Evolutionary conservation across 1,140 invertebrate genomes (phyloP).

Genomic region (Bombus pascuorum): DNA sequence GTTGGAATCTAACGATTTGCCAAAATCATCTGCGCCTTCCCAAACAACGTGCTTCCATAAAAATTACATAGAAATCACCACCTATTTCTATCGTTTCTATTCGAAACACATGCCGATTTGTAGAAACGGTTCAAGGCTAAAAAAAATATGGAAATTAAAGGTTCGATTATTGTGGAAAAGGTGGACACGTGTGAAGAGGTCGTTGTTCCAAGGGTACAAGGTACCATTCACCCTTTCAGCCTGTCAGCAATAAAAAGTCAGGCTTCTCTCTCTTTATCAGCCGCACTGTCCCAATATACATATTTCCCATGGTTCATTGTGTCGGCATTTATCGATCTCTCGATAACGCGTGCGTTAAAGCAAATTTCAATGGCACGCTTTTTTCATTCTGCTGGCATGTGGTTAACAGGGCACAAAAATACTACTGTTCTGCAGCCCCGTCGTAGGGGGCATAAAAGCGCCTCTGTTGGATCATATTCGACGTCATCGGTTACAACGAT

Average conservation of each 20-base stretch:
- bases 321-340: constrained; percentile 55
- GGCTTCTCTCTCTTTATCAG: constrained; percentile 35
- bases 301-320: constrained; percentile 44
- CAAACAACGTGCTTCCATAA: background rate
- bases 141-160: constrained; percentile 32
- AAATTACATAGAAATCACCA: background rate
- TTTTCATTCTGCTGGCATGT: constrained; percentile 54
- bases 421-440: constrained; percentile 70
- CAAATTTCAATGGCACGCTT: constrained; percentile 33
- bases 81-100: too few species aligned
- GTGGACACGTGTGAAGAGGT: constrained; percentile 22
- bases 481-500: constrained; percentile 36
- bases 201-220: constrained; percentile 44
- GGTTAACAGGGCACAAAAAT: constrained; percentile 66
- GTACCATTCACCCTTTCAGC: constrained; percentile 49
- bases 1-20: background rate
- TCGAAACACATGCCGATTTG: background rate
- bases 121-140: too few species aligned
- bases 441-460: constrained; percentile 53
- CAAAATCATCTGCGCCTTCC: background rate
- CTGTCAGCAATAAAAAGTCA: constrained; percentile 44
- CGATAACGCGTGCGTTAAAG: constrained; percentile 42
- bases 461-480: constrained; percentile 54
- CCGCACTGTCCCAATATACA: constrained; percentile 32
- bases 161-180: constrained; percentile 18